Percentiles rank a stretch among this genome's conserved stretches.
phyloP scores from a whole-genome alignment of 2,888 invertebrate genomes.

The Nasonovia ribisnigri region DNA sequence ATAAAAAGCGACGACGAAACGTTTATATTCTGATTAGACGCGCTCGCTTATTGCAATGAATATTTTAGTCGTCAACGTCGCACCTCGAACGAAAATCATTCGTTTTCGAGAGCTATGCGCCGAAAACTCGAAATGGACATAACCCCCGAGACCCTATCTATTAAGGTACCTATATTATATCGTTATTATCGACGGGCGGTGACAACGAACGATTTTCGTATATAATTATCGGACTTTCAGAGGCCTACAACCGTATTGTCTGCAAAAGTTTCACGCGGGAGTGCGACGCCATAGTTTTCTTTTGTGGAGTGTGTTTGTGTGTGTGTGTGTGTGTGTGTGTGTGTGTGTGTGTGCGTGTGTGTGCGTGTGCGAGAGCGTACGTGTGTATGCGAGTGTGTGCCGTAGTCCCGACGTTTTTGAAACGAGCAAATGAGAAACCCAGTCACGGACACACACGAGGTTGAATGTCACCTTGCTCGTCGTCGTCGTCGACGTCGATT shows the following conservation, averaged over 20 bases:
- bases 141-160: too few species aligned
- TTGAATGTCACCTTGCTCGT: conserved; percentile 64
- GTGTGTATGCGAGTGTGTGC: background rate
- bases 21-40: conserved; percentile 2
- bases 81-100: too few species aligned
- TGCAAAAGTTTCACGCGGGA: conserved; percentile 64
- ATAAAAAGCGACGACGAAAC: background rate
- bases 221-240: background rate
- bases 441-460: conserved; percentile 65
- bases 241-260: conserved; percentile 39
- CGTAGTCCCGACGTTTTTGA: conserved; percentile 57
- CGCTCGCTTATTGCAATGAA: background rate
- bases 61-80: background rate
- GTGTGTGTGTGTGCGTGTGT: background rate
- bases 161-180: background rate
- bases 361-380: background rate
- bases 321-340: background rate
- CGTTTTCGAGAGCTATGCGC: too few species aligned
- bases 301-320: background rate
- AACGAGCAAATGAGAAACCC: conserved; percentile 63
- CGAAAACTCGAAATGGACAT: background rate
- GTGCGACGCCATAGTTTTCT: conserved; percentile 57
- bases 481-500: conserved; percentile 59
- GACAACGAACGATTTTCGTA: conserved; percentile 9
- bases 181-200: background rate